Evolutionary conservation across 1,140 invertebrate genomes (phyloP), one percentile per base, ranked within the genome.

Genomic region (Sycophaga agraensis): DNA sequence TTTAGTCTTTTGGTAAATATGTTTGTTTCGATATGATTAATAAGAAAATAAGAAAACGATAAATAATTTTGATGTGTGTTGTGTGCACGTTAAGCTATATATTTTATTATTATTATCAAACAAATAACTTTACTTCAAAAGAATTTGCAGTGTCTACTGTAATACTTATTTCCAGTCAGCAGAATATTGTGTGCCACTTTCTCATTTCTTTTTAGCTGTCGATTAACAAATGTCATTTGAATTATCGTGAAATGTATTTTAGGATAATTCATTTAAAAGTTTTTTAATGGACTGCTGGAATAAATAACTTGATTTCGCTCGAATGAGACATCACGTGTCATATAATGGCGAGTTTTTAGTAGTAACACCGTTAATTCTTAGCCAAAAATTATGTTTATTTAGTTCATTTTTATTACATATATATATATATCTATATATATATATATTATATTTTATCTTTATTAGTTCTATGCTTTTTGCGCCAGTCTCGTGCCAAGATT

Each of bases 301-400:
- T 2, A 22, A 14, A 31, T 7, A 31, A 34, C 8, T 0, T 37
- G 2, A 12, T 19, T 14, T 48, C 42, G 14, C 16, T 39, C 2
- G 19, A 48, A 40, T 5, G 40, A 64, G 14, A 64, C 17, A 31
- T 14, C 26, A 9, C 21, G 28, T 45, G 54, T 60, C 39, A 49
- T 55, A 59, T 60, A 64, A 66, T 37, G 21, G 24, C 31, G 8
- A 57, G 43, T 57, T 37, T 40, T 16, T 40, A 40, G 22, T 59
- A 69, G 71, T 69, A 70, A n/a, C 73, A 74, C 69, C 70, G 75
- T 79, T 78, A 75, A 59, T 65, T 75, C 71, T 77, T 80, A 78
- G 76, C 77, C 77, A 80, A 79, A 80, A 79, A 79, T 79, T 80
- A 79, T 71, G 73, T 79, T 80, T 79, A 80, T 31, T 31, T 31